Evolutionary conservation across 2,797 vertebrate species (phyloP).

Genomic region (Malacoctenus gilli): DNA sequence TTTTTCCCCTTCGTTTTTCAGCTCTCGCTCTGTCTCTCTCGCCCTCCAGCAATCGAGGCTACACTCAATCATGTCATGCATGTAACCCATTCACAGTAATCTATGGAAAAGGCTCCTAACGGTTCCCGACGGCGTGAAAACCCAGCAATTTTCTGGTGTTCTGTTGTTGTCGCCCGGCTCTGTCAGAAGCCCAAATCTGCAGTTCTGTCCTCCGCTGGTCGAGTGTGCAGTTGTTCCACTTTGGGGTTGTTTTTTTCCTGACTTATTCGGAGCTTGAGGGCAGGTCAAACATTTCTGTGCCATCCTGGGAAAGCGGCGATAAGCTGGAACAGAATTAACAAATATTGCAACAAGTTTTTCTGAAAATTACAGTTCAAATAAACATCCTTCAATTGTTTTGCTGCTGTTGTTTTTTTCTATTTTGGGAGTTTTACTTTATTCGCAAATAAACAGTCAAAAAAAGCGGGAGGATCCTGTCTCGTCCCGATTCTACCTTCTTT

Average conservation of each 20-base stretch:
- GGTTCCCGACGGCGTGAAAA: constrained; percentile 50
- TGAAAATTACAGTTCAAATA: background rate
- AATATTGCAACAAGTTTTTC: no score
- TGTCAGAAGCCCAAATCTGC: no score
- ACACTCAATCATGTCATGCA: constrained; percentile 53
- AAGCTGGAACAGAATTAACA: constrained; percentile 17
- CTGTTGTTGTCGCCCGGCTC: no score
- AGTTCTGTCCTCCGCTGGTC: no score
- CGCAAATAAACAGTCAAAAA: no score
- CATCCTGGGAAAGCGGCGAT: constrained; percentile 49
- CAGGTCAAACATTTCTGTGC: constrained; percentile 22
- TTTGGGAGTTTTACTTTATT: background rate
- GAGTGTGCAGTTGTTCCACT: no score
- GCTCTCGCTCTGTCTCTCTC: constrained; percentile 5
- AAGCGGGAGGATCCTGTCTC: background rate
- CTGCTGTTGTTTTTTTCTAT: background rate
- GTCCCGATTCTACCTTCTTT: background rate
- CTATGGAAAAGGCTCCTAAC: constrained; percentile 44
- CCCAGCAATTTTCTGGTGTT: constrained; percentile 61
- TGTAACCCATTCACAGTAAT: constrained; percentile 30
- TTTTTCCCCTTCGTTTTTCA: constrained; percentile 26
- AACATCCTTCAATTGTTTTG: background rate
- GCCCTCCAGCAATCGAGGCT: constrained; percentile 42
- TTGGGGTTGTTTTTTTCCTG: constrained; percentile 42
- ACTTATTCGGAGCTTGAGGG: constrained; percentile 11